A percentile compares a stretch with the other conserved stretches of the same genome.
These are phyloP conservation scores for Aldrovandia affinis DNA, from an alignment of 2,797 vertebrate genomes.

Conservation along the genomic window DNA sequence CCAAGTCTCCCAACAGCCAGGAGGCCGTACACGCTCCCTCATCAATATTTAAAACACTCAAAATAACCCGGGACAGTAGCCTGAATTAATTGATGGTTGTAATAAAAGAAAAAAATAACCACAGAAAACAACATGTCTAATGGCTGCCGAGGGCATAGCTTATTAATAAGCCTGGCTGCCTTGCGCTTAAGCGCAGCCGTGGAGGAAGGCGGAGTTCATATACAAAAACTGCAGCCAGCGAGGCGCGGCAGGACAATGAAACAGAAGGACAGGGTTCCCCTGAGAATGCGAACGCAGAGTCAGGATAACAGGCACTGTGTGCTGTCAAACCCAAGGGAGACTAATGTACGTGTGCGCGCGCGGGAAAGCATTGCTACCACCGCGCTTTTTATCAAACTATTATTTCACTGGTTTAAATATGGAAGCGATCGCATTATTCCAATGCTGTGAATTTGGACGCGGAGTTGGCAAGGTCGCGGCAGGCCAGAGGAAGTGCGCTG, in stretches of 20 bases:
- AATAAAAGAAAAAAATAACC: constrained; percentile 61
- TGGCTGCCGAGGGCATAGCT: constrained; percentile 68
- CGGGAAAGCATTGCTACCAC: neutral
- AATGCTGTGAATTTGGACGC: neutral
- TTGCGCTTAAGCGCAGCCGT: neutral
- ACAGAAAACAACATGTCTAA: constrained; percentile 75
- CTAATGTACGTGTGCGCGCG: neutral
- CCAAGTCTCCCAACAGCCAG: neutral
- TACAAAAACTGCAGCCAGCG: neutral
- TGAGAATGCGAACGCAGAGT: constrained; percentile 3
- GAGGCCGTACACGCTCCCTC: neutral
- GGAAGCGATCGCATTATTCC: neutral
- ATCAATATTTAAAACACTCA: constrained; percentile 19
- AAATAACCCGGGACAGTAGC: constrained; percentile 60
- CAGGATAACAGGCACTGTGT: neutral
- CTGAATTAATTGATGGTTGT: constrained; percentile 78
- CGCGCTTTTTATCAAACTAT: neutral
- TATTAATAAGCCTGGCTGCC: constrained; percentile 23
- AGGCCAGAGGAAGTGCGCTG: neutral
- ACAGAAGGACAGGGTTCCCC: constrained; percentile 16
- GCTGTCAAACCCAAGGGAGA: neutral
- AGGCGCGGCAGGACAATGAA: neutral
- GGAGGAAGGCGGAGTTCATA: neutral
- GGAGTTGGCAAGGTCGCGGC: neutral
- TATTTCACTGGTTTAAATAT: neutral